Conservation (phyloP, 2,888 invertebrate genomes). For the Cantharis rufa region DNA sequence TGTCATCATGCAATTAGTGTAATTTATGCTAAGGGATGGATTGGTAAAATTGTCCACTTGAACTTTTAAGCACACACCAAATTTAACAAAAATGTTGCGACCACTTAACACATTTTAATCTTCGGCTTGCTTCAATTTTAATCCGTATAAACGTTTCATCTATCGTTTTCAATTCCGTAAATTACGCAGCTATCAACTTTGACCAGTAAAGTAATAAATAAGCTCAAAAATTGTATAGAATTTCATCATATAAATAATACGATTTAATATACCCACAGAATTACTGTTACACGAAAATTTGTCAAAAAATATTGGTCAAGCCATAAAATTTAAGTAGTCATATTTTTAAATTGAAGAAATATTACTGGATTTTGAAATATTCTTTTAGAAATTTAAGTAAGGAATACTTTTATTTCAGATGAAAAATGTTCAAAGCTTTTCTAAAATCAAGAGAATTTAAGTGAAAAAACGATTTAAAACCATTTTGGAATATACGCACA, state of each 20-base stretch:
- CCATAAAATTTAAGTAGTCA: neutral
- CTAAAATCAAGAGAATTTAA: no score
- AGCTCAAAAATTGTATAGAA: neutral
- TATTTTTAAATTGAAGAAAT: neutral
- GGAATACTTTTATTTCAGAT: no score
- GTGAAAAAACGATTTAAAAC: no score
- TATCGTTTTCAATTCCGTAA: neutral
- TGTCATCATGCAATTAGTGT: neutral
- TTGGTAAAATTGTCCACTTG: neutral
- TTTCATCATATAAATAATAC: neutral
- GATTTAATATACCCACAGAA: neutral
- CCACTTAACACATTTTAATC: neutral
- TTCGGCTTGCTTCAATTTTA: neutral
- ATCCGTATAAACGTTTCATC: neutral
- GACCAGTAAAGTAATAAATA: neutral
- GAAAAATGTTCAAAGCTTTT: neutral
- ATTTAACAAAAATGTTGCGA: neutral
- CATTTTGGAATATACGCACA: no score
- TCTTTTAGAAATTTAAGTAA: neutral
- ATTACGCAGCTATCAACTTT: neutral
- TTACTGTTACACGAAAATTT: neutral
- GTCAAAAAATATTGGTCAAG: neutral
- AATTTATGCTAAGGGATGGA: neutral
- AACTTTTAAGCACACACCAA: neutral
- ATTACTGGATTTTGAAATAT: neutral